phyloP scores from a whole-genome alignment of 2,888 invertebrate genomes.

The Scaeva pyrastri region DNA sequence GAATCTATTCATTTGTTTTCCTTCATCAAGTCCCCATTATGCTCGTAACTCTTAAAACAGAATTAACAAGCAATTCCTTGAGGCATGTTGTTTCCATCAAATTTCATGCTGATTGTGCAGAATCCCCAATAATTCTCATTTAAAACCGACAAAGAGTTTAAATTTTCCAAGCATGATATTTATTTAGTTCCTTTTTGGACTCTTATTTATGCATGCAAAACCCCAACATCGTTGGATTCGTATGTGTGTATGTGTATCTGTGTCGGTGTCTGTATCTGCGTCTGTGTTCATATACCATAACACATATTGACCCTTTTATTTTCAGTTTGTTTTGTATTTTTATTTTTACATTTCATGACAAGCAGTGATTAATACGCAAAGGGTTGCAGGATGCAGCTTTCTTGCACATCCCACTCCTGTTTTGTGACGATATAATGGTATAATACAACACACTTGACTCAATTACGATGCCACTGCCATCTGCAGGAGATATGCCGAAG shows the following conservation, averaged over 20 bases:
- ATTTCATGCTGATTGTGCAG: constrained; percentile 11
- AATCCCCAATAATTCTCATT: constrained; percentile 5
- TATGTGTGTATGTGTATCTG: neutral
- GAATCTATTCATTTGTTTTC: neutral
- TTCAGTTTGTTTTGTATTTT: constrained; percentile 21
- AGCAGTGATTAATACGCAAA: constrained; percentile 64
- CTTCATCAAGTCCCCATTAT: neutral
- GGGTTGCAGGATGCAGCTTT: constrained; percentile 39
- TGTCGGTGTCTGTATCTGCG: too few relatives aligned
- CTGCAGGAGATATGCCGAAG: constrained; percentile 55
- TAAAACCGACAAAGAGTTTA: constrained; percentile 15
- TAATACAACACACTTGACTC: constrained; percentile 69
- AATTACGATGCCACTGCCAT: constrained; percentile 65
- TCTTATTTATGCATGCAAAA: constrained; percentile 18
- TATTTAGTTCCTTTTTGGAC: neutral
- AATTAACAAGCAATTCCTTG: neutral
- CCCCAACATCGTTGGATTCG: neutral
- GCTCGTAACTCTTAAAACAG: neutral
- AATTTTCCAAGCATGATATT: constrained; percentile 5
- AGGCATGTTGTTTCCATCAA: neutral
- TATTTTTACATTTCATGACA: constrained; percentile 28
- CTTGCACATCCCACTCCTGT: constrained; percentile 50
- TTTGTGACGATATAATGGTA: constrained; percentile 58
- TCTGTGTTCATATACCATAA: neutral
- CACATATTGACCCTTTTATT: constrained; percentile 23